These are phyloP conservation scores for Scalopus aquaticus DNA, from an alignment of 2,113 vertebrate species.

Conservation along the genomic window DNA sequence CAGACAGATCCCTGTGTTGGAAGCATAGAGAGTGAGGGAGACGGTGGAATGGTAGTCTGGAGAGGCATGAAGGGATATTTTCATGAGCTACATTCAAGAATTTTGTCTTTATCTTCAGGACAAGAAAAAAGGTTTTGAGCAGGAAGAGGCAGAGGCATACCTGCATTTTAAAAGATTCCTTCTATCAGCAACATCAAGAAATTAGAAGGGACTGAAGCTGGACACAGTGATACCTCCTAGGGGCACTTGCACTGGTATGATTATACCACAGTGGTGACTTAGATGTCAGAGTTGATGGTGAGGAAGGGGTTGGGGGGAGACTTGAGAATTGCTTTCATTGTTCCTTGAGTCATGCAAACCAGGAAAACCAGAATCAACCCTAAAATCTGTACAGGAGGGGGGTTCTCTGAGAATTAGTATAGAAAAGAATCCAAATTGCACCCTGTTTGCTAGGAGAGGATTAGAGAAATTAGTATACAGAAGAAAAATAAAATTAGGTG, in stretches of 20 bases:
- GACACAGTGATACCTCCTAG: background rate
- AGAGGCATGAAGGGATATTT: background rate
- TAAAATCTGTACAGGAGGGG: background rate
- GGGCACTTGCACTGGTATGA: background rate
- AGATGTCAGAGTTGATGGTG: background rate
- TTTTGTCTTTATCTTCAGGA: conserved; percentile 32
- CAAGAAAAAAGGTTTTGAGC: conserved; percentile 15
- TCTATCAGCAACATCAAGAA: background rate
- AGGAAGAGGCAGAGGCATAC: background rate
- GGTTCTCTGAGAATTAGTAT: conserved; percentile 7
- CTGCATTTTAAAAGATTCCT: conserved; percentile 28
- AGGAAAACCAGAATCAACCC: conserved; percentile 54
- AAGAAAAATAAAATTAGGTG: conserved; percentile 71
- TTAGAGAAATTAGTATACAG: conserved; percentile 41
- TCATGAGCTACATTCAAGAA: background rate
- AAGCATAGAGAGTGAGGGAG: background rate
- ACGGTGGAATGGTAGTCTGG: background rate
- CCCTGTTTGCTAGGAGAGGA: conserved; percentile 46
- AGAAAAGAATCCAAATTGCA: conserved; percentile 45
- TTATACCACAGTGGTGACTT: background rate
- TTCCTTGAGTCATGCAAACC: background rate
- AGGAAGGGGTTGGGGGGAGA: background rate
- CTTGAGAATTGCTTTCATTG: background rate
- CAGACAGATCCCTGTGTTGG: background rate
- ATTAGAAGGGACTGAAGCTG: background rate